Conservation (phyloP, 37 sponge, comb jelly and placozoan genomes). For the Chondrilla cf. caribensis region DNA sequence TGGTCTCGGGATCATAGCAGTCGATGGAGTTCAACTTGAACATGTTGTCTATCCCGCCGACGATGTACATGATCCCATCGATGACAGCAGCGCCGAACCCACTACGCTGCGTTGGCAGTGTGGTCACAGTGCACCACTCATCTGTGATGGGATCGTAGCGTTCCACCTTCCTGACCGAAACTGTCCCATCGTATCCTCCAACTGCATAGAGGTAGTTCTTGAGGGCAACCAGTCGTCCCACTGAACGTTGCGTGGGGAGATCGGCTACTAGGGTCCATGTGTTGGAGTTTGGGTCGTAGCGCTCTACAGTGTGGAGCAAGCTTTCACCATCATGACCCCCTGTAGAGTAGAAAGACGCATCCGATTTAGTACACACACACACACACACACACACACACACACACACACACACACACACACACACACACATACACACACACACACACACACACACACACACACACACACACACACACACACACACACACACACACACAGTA, state of each 20-base stretch:
- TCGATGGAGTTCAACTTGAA: slow-evolving; percentile 57
- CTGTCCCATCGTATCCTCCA: slow-evolving; percentile 63
- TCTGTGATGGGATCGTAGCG: slow-evolving; percentile 37
- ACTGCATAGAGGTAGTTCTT: slow-evolving; percentile 61
- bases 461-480: too few relatives aligned
- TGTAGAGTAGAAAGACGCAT: background rate
- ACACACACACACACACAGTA: too few relatives aligned
- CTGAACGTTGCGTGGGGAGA: slow-evolving; percentile 47
- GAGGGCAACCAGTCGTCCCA: slow-evolving; percentile 57
- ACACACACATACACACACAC: too few relatives aligned
- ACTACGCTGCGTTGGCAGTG: slow-evolving; percentile 49
- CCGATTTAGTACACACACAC: too few relatives aligned
- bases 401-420: too few relatives aligned
- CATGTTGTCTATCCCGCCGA: slow-evolving; percentile 55
- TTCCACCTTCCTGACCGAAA: background rate
- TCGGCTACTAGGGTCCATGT: slow-evolving; percentile 54
- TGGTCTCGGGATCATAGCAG: slow-evolving; percentile 52
- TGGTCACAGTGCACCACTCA: slow-evolving; percentile 47
- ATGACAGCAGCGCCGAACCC: slow-evolving; percentile 71
- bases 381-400: too few relatives aligned
- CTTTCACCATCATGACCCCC: slow-evolving; percentile 80
- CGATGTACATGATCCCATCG: slow-evolving; percentile 53
- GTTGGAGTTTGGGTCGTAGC: slow-evolving; percentile 53
- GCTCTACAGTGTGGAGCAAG: slow-evolving; percentile 55
- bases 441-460: background rate